Conservation (phyloP, 2,113 vertebrate species). For the Catagonus wagneri region DNA sequence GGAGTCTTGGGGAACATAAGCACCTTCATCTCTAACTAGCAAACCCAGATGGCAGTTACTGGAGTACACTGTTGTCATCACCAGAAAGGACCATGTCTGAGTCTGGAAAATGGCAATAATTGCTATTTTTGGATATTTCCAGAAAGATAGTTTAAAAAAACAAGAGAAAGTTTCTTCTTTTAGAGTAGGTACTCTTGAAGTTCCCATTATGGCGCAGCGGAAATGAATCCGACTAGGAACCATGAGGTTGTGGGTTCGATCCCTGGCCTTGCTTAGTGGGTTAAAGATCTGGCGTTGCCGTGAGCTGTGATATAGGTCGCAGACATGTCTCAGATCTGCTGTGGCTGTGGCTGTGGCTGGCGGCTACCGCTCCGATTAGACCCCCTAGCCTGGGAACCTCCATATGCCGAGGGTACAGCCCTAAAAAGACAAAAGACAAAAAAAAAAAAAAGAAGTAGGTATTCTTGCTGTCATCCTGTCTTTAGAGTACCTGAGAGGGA, state of each 20-base stretch:
- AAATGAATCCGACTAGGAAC: no score
- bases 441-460: background rate
- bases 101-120: background rate
- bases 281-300: no score
- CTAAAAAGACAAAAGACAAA: no score
- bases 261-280: no score
- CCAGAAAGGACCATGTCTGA: background rate
- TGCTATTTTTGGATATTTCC: slow-evolving; percentile 24
- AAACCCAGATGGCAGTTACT: background rate
- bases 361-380: no score
- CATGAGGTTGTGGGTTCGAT: no score
- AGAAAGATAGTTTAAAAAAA: background rate
- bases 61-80: background rate
- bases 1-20: background rate
- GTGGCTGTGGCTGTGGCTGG: no score
- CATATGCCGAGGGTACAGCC: no score
- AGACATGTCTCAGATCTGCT: no score
- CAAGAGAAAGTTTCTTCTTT: background rate
- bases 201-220: no score
- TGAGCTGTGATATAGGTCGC: no score
- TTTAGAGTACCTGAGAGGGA: background rate
- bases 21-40: background rate
- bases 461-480: background rate
- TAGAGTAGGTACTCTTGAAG: background rate
- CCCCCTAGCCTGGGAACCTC: no score